Conservation (phyloP, 2,113 vertebrate genomes). For the Antigone vipio region DNA sequence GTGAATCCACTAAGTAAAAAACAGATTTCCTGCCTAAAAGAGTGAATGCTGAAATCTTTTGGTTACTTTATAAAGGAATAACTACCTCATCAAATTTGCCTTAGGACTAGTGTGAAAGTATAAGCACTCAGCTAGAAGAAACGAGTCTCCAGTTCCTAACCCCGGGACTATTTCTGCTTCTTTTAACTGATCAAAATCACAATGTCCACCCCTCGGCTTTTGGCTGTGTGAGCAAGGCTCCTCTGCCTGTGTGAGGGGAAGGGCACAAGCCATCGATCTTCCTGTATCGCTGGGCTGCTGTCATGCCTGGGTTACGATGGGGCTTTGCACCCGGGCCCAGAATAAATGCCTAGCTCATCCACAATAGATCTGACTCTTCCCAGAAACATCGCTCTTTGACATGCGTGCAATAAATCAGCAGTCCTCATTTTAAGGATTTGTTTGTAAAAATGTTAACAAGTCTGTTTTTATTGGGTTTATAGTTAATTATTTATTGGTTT, state of each 20-base stretch:
- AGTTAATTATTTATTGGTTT: background rate
- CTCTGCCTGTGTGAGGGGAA: background rate
- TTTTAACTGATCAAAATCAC: background rate
- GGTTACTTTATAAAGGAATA: background rate
- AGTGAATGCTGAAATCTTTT: background rate
- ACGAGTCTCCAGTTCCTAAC: background rate
- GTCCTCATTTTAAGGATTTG: background rate
- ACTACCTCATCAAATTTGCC: background rate
- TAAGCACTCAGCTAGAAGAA: background rate
- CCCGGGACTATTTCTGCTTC: background rate
- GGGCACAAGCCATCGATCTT: background rate
- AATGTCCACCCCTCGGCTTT: background rate
- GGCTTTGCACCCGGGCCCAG: background rate
- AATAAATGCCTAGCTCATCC: background rate
- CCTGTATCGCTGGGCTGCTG: background rate
- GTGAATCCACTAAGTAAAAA: background rate
- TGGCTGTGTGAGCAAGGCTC: background rate
- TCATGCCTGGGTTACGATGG: background rate
- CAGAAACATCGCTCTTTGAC: background rate
- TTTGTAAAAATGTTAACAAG: background rate
- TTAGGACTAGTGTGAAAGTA: background rate
- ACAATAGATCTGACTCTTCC: background rate
- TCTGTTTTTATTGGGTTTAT: rapidly evolving
- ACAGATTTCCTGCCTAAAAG: background rate
- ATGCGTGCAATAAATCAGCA: background rate